Conservation (phyloP, 2,888 invertebrate genomes). For the Podotricha telesiphe region DNA sequence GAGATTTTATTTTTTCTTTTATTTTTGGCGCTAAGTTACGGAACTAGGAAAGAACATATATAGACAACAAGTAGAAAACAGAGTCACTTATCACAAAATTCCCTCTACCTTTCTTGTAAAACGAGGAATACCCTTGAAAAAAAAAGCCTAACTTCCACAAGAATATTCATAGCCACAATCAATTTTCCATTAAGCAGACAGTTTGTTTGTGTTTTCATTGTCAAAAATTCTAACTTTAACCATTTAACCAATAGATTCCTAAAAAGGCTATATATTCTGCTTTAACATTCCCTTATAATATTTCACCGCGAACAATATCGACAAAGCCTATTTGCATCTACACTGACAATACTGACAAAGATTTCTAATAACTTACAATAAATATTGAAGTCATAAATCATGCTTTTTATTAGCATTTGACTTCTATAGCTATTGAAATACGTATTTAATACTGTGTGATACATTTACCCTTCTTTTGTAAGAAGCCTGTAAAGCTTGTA, state of each 20-base stretch:
- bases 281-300: conserved; percentile 14
- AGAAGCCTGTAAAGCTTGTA: not conserved
- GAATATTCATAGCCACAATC: not conserved
- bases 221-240: not conserved
- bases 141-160: too few species aligned
- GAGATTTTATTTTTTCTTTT: too few species aligned
- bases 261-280: not conserved
- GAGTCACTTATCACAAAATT: too few species aligned
- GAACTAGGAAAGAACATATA: too few species aligned
- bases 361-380: conserved; percentile 20
- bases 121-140: too few species aligned
- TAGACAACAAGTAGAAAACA: too few species aligned
- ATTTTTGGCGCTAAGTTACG: too few species aligned
- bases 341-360: conserved; percentile 14
- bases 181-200: not conserved
- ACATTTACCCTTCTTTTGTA: conserved; percentile 14
- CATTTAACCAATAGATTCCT: not conserved
- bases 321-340: conserved; percentile 14
- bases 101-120: too few species aligned
- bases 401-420: conserved; percentile 19
- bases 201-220: not conserved
- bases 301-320: conserved; percentile 12
- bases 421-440: conserved; percentile 19
- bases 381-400: conserved; percentile 25
- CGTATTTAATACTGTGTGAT: conserved; percentile 8